These are phyloP conservation scores for Dendrolimus punctatus DNA, from an alignment of 1,140 invertebrate species.

Conservation along the genomic window DNA sequence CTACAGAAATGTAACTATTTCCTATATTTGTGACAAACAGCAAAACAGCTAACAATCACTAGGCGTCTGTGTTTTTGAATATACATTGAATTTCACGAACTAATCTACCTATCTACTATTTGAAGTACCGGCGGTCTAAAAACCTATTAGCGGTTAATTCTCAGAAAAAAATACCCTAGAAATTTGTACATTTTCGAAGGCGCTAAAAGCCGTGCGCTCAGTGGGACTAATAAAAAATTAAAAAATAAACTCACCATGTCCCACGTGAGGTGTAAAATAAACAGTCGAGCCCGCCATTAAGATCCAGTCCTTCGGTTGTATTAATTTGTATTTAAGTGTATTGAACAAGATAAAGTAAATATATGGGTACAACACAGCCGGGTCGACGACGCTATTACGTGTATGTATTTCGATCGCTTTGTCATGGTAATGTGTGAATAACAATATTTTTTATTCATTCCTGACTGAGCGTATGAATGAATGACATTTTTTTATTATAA, in stretches of 20 bases:
- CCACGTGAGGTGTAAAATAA: constrained; percentile 67
- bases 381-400: constrained; percentile 44
- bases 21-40: too few species aligned
- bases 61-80: too few species aligned
- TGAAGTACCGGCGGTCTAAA: background rate
- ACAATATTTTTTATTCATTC: too few species aligned
- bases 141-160: constrained; percentile 36
- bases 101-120: too few species aligned
- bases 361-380: constrained; percentile 44
- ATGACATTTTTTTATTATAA: too few species aligned
- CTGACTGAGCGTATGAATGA: too few species aligned
- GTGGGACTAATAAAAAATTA: constrained; percentile 45
- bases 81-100: too few species aligned
- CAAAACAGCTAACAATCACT: too few species aligned
- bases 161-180: constrained; percentile 24
- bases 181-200: constrained; percentile 24
- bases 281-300: constrained; percentile 61
- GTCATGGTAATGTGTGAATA: constrained; percentile 10
- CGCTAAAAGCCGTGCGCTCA: constrained; percentile 41
- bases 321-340: constrained; percentile 72
- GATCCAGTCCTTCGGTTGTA: constrained; percentile 60
- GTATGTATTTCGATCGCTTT: constrained; percentile 21
- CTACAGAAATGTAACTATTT: too few species aligned
- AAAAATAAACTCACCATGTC: constrained; percentile 54
- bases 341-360: constrained; percentile 70